phyloP scores from a whole-genome alignment of 2,797 vertebrate genomes.

The Xenopus petersii region DNA sequence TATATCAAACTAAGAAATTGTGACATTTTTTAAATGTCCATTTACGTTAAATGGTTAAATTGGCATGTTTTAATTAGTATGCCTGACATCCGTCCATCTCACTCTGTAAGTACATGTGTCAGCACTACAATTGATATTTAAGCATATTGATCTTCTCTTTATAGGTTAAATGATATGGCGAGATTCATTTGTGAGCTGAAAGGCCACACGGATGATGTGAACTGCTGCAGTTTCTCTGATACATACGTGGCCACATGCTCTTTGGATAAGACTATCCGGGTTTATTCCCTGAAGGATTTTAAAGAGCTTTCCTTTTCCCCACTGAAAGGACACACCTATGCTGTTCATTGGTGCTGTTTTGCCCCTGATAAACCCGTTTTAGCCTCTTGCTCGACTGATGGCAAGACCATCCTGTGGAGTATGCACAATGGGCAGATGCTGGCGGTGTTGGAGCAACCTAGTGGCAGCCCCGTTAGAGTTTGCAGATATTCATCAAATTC shows the following conservation, averaged over 20 bases:
- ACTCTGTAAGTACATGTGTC: no score
- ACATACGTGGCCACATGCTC: constrained; percentile 86
- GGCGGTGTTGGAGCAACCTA: constrained; percentile 78
- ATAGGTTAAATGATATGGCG: constrained; percentile 69
- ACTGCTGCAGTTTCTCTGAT: constrained; percentile 82
- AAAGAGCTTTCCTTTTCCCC: constrained; percentile 82
- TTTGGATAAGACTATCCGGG: constrained; percentile 83
- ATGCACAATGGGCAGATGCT: constrained; percentile 67
- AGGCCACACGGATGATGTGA: constrained; percentile 86
- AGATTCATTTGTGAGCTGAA: constrained; percentile 80
- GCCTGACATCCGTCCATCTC: no score
- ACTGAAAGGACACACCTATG: constrained; percentile 79
- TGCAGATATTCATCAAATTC: constrained; percentile 80
- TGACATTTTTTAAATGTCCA: no score
- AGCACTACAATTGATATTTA: no score
- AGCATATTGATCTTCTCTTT: constrained; percentile 7
- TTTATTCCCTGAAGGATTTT: constrained; percentile 76
- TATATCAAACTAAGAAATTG: no score
- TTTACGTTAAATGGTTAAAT: no score
- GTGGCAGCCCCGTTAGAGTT: constrained; percentile 79
- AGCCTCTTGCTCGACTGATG: constrained; percentile 90
- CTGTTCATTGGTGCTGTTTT: constrained; percentile 93
- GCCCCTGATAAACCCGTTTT: constrained; percentile 79
- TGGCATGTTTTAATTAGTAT: no score
- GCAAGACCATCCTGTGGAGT: constrained; percentile 79